A percentile compares a stretch with the other conserved stretches of the same genome.
These are phyloP conservation scores for Clupea harengus DNA, from an alignment of 2,113 vertebrate genomes.

Conservation along the genomic window DNA sequence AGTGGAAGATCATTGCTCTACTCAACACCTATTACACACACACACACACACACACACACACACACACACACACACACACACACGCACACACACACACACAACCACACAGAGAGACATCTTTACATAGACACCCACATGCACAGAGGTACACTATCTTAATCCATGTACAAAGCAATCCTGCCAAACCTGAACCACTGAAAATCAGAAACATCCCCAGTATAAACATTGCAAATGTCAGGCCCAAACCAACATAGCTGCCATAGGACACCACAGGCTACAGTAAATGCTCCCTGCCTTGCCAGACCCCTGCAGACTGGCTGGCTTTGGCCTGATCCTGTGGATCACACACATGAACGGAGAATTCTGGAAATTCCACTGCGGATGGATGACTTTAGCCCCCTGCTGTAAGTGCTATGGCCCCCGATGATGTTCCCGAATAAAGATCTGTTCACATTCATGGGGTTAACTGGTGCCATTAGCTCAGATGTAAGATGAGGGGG, in stretches of 20 bases:
- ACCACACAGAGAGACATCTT: not conserved
- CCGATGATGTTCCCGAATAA: conserved; percentile 26
- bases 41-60: conserved; percentile 29
- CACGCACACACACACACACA: conserved; percentile 34
- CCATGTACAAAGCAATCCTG: not conserved
- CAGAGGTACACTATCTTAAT: not conserved
- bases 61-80: conserved; percentile 27
- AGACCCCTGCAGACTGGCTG: not conserved
- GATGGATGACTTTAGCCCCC: conserved; percentile 13
- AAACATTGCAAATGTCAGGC: not conserved
- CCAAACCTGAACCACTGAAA: not conserved
- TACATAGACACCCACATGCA: conserved; percentile 13
- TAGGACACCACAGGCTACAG: conserved; percentile 9
- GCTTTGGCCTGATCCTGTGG: conserved; percentile 41
- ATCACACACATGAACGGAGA: conserved; percentile 32
- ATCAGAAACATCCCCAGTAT: not conserved
- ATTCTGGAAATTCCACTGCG: conserved; percentile 30
- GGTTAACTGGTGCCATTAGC: not conserved
- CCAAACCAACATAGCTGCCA: not conserved
- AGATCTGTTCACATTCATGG: conserved; percentile 7
- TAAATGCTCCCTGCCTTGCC: conserved; percentile 12
- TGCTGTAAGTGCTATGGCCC: conserved; percentile 16
- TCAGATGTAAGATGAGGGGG: not conserved
- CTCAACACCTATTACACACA: conserved; percentile 11
- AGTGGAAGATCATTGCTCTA: not conserved